Evolutionary conservation across 2,113 vertebrate species (phyloP).

Genomic region (Platichthys flesus): DNA sequence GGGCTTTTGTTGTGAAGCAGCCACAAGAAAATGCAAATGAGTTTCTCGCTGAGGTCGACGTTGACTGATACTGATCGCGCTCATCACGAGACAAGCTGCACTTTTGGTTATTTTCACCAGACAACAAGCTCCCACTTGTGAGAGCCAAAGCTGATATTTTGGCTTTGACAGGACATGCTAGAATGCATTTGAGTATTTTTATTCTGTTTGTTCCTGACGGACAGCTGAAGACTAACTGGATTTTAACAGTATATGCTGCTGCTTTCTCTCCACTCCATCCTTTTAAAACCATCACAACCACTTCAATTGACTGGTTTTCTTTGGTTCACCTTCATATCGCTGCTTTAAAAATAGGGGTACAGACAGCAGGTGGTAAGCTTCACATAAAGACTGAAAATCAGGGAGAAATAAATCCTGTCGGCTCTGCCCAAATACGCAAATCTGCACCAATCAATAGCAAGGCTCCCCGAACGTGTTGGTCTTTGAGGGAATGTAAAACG

Average conservation of each 20-base stretch:
- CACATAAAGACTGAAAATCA: no score
- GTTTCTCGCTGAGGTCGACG: neutral
- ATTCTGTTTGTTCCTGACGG: neutral
- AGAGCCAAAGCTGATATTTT: neutral
- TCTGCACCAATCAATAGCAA: no score
- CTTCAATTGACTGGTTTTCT: neutral
- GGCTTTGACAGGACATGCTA: neutral
- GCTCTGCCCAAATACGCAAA: no score
- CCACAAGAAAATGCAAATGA: neutral
- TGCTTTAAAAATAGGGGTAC: no score
- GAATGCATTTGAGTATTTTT: neutral
- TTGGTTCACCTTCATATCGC: no score
- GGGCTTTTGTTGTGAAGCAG: neutral
- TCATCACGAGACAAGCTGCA: neutral
- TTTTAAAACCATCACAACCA: neutral
- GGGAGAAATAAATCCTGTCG: neutral
- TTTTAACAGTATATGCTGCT: neutral
- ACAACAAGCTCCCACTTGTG: neutral
- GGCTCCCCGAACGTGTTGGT: neutral
- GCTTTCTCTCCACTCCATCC: neutral
- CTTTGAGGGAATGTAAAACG: neutral
- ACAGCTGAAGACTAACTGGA: neutral
- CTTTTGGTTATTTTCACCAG: neutral
- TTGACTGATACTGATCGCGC: neutral
- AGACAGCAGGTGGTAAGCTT: no score